Conservation (phyloP, 2,797 vertebrate species). For the Philypnodon macrostomus region DNA sequence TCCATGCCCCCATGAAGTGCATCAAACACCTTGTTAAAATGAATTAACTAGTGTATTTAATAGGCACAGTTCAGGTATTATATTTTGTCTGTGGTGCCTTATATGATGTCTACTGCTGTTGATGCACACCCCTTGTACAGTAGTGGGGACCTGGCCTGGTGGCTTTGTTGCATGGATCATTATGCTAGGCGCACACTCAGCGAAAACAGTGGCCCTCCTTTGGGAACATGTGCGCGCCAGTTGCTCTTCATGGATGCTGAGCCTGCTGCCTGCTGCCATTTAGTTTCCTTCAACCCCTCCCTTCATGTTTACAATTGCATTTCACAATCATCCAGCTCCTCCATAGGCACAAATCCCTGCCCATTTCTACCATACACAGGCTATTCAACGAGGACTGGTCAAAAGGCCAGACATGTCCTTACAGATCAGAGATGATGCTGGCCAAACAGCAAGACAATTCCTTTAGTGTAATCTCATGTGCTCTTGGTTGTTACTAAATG, state of each 20-base stretch:
- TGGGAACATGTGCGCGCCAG: constrained; percentile 57
- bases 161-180: constrained; percentile 61
- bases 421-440: constrained; percentile 5
- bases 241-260: constrained; percentile 68
- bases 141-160: constrained; percentile 13
- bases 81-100: constrained; percentile 48
- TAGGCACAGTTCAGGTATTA: constrained; percentile 3
- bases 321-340: constrained; percentile 23
- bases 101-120: no score
- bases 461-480: no score
- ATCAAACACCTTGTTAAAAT: no score
- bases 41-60: no score
- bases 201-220: constrained; percentile 59
- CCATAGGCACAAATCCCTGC: constrained; percentile 43
- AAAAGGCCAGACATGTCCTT: constrained; percentile 18
- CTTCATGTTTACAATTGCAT: constrained; percentile 13
- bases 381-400: constrained; percentile 13
- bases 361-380: constrained; percentile 15
- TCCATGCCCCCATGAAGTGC: no score
- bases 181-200: constrained; percentile 74
- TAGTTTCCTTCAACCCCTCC: constrained; percentile 30
- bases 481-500: no score
- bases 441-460: background rate
- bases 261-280: constrained; percentile 65
- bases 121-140: background rate